Conservation (phyloP, 2,113 vertebrate species). For the Greenwoodochromis staneri region DNA sequence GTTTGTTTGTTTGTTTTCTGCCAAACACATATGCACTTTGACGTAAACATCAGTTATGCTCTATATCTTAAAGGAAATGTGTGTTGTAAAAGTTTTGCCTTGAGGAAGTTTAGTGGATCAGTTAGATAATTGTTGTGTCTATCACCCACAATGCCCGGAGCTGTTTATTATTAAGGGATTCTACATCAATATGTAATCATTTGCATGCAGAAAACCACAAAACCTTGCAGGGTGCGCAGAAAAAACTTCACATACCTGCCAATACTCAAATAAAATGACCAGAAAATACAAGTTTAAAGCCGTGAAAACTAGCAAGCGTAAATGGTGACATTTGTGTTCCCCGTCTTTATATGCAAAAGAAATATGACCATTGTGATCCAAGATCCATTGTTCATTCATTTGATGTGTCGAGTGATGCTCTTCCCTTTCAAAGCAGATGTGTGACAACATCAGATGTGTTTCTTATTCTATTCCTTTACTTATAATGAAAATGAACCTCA, state of each 20-base stretch:
- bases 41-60: not conserved
- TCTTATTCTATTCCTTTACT: not conserved
- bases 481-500: not conserved
- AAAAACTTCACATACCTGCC: not conserved
- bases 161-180: not conserved
- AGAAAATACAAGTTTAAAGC: not conserved
- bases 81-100: not conserved
- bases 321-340: not conserved
- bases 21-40: not conserved
- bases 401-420: accelerated
- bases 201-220: not conserved
- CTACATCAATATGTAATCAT: not conserved
- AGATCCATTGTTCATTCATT: not conserved
- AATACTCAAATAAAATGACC: not conserved
- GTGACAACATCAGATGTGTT: not conserved
- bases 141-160: not conserved
- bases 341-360: not conserved
- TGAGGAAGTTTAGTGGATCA: not conserved
- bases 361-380: not conserved
- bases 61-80: not conserved
- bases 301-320: not conserved
- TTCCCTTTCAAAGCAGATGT: not conserved
- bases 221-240: accelerated
- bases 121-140: not conserved
- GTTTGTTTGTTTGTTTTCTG: not conserved